phyloP scores from a whole-genome alignment of 2,113 vertebrate genomes.

The Sula dactylatra region DNA sequence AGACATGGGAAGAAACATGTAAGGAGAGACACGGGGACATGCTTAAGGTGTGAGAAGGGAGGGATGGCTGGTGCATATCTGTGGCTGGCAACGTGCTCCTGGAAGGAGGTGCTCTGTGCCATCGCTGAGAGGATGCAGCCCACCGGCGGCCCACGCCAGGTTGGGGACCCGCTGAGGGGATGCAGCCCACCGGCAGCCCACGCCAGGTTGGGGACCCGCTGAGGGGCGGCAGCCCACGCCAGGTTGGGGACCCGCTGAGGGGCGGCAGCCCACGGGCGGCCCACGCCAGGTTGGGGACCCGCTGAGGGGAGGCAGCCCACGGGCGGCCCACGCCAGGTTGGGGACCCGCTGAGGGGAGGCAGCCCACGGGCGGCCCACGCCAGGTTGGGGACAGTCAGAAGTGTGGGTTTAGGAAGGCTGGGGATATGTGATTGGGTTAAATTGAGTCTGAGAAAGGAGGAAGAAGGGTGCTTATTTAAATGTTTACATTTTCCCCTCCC shows the following conservation, averaged over 20 bases:
- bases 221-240: too few relatives aligned
- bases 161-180: not conserved
- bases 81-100: fast-evolving
- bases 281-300: too few relatives aligned
- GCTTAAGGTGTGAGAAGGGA: fast-evolving
- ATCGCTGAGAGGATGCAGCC: fast-evolving
- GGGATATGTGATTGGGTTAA: not conserved
- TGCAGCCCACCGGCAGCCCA: fast-evolving
- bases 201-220: fast-evolving
- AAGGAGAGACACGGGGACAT: not conserved
- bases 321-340: too few relatives aligned
- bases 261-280: too few relatives aligned
- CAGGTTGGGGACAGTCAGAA: too few relatives aligned
- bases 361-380: fast-evolving
- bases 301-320: too few relatives aligned
- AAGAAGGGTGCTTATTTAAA: not conserved
- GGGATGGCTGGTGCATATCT: not conserved
- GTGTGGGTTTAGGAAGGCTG: not conserved
- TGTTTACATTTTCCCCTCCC: fast-evolving
- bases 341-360: too few relatives aligned
- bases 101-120: not conserved
- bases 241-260: fast-evolving
- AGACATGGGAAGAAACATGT: fast-evolving
- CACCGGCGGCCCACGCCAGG: fast-evolving
- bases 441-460: not conserved